These are phyloP conservation scores for Cygnus buccinator DNA, from an alignment of 2,113 vertebrate species.

Conservation along the genomic window DNA sequence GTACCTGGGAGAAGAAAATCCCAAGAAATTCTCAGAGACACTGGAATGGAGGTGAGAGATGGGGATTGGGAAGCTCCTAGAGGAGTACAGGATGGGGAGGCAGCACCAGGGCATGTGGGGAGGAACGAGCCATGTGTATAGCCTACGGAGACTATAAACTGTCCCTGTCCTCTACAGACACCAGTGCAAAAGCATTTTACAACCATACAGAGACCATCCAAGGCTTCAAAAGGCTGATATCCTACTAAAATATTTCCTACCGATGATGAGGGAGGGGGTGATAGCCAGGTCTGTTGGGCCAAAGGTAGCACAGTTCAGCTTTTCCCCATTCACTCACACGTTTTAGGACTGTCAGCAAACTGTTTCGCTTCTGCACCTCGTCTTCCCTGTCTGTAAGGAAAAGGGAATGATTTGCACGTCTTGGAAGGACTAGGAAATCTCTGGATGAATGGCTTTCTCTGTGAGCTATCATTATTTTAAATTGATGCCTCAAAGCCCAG, in stretches of 20 bases:
- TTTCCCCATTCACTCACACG: neutral
- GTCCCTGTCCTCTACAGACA: neutral
- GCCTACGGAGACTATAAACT: neutral
- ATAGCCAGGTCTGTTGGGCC: neutral
- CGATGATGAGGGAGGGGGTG: neutral
- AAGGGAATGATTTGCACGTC: neutral
- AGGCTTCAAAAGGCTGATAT: neutral
- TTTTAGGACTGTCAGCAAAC: neutral
- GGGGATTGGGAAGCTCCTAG: neutral
- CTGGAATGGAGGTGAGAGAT: neutral
- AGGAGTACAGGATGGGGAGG: neutral
- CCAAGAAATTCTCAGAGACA: neutral
- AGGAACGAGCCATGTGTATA: neutral
- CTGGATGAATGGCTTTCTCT: neutral
- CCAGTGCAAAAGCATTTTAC: neutral
- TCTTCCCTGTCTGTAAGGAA: neutral
- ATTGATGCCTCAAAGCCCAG: neutral
- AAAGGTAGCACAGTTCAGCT: neutral
- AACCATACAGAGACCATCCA: rapidly evolving
- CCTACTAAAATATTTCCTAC: neutral
- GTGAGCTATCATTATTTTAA: neutral
- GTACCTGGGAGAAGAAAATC: neutral
- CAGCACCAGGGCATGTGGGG: neutral
- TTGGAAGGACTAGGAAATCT: neutral
- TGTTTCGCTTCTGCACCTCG: neutral